Base-by-base conservation (phyloP, 1,140 invertebrate genomes). In the Aphaenogaster floridana region DNA sequence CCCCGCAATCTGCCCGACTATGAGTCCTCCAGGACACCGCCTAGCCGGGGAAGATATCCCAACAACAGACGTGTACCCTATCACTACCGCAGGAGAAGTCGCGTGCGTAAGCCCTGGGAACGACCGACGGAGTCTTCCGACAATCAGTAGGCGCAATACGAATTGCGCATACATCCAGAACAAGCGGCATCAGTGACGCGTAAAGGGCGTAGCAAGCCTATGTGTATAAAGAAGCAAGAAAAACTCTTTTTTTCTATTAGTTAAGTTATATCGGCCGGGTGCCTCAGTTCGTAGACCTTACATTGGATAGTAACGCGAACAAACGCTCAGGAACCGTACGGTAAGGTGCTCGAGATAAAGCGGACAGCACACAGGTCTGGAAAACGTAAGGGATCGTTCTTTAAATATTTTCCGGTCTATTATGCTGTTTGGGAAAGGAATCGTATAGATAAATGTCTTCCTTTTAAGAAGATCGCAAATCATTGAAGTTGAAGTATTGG, bases 191-290 rank as follows among this genome's bases (percentile, higher is more conserved):
- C 74, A 77, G 77, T 86, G 88, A 69, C 42, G 81, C 63, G 86
- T n/a, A 36, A 28, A 69, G 11, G 45, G 28, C 54, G 52, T 50
- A 89, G 57, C 85, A 15, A 87, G 42, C 57, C 74, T 69, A 69
- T 85, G 80, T 90, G 90, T 87, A 90, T 87, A 90, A 90, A 74
- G 28, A 83, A 72, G 54, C 50, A 7, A 77, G 36, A 90, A 54
- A 78, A 59, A 59, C 54, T 39, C 45, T 45, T 69, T 74, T 72
- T 52, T 88, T 86, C 34, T 78, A 52, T 63, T 78, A 78, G 66
- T 89, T 90, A 90, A 90, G 88, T 89, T 87, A 81, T 90, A 57
- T 61, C 52, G 57, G 28, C 17, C 36, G 54, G 42, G 13, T 48
- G 54, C 17, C 28, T 13, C 39, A 50, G 48, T 57, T 21, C 36